Evolutionary conservation across 2,113 vertebrate genomes (phyloP), one percentile per base, ranked within the genome.

Genomic region (Oreochromis spilurus): DNA sequence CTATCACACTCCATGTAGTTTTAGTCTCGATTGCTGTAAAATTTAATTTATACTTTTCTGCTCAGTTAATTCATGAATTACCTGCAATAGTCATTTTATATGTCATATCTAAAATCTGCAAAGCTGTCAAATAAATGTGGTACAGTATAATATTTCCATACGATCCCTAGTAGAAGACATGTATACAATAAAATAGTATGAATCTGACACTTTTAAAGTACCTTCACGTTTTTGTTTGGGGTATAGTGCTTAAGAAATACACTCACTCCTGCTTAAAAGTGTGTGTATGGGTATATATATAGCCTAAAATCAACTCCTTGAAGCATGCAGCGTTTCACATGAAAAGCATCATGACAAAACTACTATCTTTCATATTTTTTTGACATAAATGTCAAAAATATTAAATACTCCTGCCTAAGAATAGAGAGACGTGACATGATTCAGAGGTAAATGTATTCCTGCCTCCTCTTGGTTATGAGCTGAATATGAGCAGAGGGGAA

Each of bases 401-500:
- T 86, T 21, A 82, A 82, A 85, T 78, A 50, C 81, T 3, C 6
- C 48, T 26, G 50, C 10, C 84, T 82, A 85, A 88, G 70, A 94
- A 94, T 93, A 94, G 91, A 85, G 58, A 29, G 29, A 52, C 55
- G 12, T 79, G 79, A 90, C 89, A 87, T 89, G 82, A 90, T 87
- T 93, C 62, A 87, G 84, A 72, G 45, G 79, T 87, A 89, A 92
- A 91, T 91, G 91, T 85, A 90, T 84, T 87, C 84, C 77, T 88
- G 34, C 34, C 70, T 90, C 82, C 85, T 89, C 79, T 78, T 93
- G 91, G 89, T 91, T 87, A 89, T 91, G 89, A 91, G 87, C 82
- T 84, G 78, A 89, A 87, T 91, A 92, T 92, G 87, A 88, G 89
- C 87, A 58, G 84, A 91, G 90, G 90, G 90, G 93, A 94, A 95